A percentile compares a stretch with the other conserved stretches of the same genome.
Evolutionary conservation across 1,140 invertebrate genomes (phyloP).

Genomic region (Propsilocerus akamusi): DNA sequence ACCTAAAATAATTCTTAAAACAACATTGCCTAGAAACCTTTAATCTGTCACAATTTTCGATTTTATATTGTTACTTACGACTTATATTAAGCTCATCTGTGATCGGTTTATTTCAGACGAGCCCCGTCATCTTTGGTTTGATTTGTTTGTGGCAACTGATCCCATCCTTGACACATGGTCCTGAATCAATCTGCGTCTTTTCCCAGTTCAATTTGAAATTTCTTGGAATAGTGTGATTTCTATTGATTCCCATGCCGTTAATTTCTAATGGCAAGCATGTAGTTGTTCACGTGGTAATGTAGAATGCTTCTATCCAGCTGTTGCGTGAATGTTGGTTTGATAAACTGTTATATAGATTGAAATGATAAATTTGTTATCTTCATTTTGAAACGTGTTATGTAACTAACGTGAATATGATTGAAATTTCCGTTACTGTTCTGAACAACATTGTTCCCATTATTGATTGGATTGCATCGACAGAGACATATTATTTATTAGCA

Average conservation of each 20-base stretch:
- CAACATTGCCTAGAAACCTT: too few species aligned
- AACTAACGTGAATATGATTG: constrained; percentile 9
- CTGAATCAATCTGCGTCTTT: constrained; percentile 13
- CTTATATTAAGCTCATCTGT: too few species aligned
- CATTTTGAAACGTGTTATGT: constrained; percentile 16
- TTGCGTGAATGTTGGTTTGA: constrained; percentile 35
- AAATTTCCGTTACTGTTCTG: constrained; percentile 31
- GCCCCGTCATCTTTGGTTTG: constrained; percentile 48
- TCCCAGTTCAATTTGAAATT: constrained; percentile 11
- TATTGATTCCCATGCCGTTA: constrained; percentile 47
- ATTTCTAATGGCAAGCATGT: constrained; percentile 43
- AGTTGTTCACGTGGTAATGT: constrained; percentile 24
- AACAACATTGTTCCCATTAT: constrained; percentile 15
- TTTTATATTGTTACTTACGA: too few species aligned
- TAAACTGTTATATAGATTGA: not conserved
- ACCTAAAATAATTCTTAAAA: too few species aligned
- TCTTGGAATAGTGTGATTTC: constrained; percentile 7
- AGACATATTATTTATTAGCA: constrained; percentile 53
- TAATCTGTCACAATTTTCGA: too few species aligned
- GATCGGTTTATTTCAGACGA: constrained; percentile 38
- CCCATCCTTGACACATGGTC: constrained; percentile 15
- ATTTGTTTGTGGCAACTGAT: constrained; percentile 26
- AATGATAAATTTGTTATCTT: constrained; percentile 1
- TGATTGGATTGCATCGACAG: constrained; percentile 41
- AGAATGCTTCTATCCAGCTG: constrained; percentile 53